phyloP scores from a whole-genome alignment of 2,888 invertebrate genomes.

The Sycophila texana region DNA sequence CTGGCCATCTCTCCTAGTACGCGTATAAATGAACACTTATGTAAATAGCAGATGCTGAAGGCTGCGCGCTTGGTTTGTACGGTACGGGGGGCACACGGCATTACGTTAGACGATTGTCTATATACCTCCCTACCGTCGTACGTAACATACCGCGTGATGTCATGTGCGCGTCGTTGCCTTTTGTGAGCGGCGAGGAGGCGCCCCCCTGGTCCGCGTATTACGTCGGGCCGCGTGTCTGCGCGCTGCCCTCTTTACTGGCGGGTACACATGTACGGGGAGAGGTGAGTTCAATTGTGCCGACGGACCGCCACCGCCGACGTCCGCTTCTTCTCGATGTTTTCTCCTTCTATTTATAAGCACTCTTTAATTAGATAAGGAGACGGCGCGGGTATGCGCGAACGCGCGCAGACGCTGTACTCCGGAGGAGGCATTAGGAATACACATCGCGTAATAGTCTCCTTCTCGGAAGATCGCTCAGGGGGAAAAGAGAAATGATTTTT shows the following conservation, averaged over 20 bases:
- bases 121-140: background rate
- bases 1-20: constrained; percentile 13
- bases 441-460: background rate
- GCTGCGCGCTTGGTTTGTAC: constrained; percentile 1
- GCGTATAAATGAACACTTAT: constrained; percentile 45
- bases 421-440: background rate
- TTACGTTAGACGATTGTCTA: constrained; percentile 22
- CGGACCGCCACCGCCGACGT: background rate
- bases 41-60: constrained; percentile 37
- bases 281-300: constrained; percentile 34
- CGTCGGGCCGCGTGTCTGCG: background rate
- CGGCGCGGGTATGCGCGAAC: constrained; percentile 10
- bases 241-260: background rate
- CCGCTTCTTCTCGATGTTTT: background rate
- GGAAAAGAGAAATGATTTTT: background rate
- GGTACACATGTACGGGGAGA: background rate
- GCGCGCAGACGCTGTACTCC: background rate
- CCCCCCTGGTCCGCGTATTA: background rate
- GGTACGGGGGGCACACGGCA: background rate
- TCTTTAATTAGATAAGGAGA: constrained; percentile 40
- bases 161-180: constrained; percentile 2
- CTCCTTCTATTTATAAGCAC: constrained; percentile 34
- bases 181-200: background rate
- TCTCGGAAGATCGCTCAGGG: background rate
- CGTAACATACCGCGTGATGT: background rate